A percentile compares a stretch with the other conserved stretches of the same genome.
These are phyloP conservation scores for Dorcus hopei DNA, from an alignment of 2,888 invertebrate genomes.

Conservation along the genomic window DNA sequence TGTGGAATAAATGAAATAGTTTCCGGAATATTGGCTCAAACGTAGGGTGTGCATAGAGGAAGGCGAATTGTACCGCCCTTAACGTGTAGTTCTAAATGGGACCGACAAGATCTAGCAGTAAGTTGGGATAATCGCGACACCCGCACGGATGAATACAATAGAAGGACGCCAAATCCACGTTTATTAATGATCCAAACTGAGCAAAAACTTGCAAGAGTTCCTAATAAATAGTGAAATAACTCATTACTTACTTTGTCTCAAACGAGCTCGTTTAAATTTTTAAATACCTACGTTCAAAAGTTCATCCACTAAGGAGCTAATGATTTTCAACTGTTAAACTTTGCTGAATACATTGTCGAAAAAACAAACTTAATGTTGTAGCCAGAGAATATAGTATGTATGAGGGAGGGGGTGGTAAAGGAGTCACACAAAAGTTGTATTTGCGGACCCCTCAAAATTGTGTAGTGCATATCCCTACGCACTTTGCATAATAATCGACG, in stretches of 20 bases:
- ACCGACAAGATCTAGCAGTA: constrained; percentile 42
- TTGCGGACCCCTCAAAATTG: too few relatives aligned
- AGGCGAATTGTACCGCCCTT: constrained; percentile 42
- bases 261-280: too few relatives aligned
- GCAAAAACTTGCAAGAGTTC: constrained; percentile 3
- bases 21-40: constrained; percentile 28
- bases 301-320: too few relatives aligned
- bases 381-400: too few relatives aligned
- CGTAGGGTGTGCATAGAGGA: constrained; percentile 32
- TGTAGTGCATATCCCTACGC: too few relatives aligned
- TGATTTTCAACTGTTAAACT: too few relatives aligned
- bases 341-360: too few relatives aligned
- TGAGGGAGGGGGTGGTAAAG: too few relatives aligned
- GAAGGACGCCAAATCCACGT: constrained; percentile 43
- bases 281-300: too few relatives aligned
- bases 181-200: constrained; percentile 35
- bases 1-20: constrained; percentile 7
- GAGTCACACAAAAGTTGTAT: too few relatives aligned
- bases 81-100: constrained; percentile 45
- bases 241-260: background rate
- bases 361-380: too few relatives aligned
- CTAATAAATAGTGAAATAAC: constrained; percentile 1
- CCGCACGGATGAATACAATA: constrained; percentile 43
- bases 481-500: too few relatives aligned
- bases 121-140: constrained; percentile 44